Base-by-base conservation (phyloP, 2,888 invertebrate species). In the Coelinius sp. region DNA sequence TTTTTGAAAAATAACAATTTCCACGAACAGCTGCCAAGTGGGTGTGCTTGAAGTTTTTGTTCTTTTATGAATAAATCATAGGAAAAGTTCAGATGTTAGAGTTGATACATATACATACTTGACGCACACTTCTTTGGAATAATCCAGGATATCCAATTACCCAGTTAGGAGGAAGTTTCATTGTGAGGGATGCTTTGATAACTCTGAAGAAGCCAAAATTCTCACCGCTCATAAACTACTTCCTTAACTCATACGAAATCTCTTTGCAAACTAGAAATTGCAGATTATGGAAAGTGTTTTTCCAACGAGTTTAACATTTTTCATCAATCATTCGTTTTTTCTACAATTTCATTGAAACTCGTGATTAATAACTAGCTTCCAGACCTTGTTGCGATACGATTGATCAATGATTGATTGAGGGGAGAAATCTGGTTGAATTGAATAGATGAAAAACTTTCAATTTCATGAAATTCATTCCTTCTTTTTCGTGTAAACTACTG, bases 271-370 rank as follows among this genome's bases (percentile, higher is more conserved):
- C 31, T 35, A 12, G 35, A 59, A 59, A 35, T 59, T 35, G 31
- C 17, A 22, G 59, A 59, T 59, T 59, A 59, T 31, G 59, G 25
- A 59, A 59, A 59, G 59, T 59, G 6, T 53, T 53, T 22, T 53
- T 22, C 25, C 25, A 10, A 31, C 31, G 14, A 31, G 35, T 53
- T 53, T 53, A 17, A 59, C 35, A 59, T 59, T 59, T 14, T 31
- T 17, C 12, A 41, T 41, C 41, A 41, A 41, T 41, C 41, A 41
- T n/a, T 41, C 41, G n/a, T 41, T 41, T 41, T 41, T 41, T 41
- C n/a, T 4, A 35, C 10, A n/a, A 35, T 35, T 35, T 35, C 3
- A 10, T 10, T 10, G 8, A 10, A 35, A 35, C 5, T 10, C n/a
- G 41, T 2, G n/a, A 41, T 41, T 41, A n/a, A 41, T 41, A 41